A percentile compares a stretch with the other conserved stretches of the same genome.
Evolutionary conservation across 1,140 invertebrate genomes (phyloP).

Genomic region (Parapsyche elsis): DNA sequence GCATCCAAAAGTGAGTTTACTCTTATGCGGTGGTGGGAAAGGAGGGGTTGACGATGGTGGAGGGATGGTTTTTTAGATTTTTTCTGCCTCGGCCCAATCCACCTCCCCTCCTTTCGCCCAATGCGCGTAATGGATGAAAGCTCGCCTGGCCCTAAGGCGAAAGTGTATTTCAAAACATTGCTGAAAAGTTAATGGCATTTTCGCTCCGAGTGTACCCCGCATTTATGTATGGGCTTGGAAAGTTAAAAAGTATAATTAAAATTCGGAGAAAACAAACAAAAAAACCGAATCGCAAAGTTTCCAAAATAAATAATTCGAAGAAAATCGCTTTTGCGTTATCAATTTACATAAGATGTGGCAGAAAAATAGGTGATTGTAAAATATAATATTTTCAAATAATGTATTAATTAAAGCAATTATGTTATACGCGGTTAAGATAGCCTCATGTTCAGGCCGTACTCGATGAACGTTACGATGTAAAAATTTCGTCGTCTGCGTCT

Average conservation of each 20-base stretch:
- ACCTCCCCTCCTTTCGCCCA: background rate
- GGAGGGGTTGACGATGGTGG: background rate
- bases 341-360: no score
- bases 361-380: no score
- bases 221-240: constrained; percentile 1
- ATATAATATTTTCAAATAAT: no score
- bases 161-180: constrained; percentile 29
- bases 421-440: no score
- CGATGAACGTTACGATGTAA: no score
- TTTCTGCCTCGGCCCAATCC: constrained; percentile 4
- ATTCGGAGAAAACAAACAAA: background rate
- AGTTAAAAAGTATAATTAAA: constrained; percentile 25
- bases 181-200: constrained; percentile 35
- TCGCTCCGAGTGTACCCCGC: no score
- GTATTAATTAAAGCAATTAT: no score
- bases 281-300: constrained; percentile 8
- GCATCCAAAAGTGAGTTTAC: constrained; percentile 50
- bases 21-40: constrained; percentile 8
- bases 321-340: background rate
- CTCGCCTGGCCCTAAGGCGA: constrained; percentile 2
- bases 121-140: constrained; percentile 15
- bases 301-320: background rate
- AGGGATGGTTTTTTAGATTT: no score
- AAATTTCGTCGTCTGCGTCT: no score
- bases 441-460: no score